These are phyloP conservation scores for Garra rufa DNA, from an alignment of 2,113 vertebrate species.

Conservation along the genomic window DNA sequence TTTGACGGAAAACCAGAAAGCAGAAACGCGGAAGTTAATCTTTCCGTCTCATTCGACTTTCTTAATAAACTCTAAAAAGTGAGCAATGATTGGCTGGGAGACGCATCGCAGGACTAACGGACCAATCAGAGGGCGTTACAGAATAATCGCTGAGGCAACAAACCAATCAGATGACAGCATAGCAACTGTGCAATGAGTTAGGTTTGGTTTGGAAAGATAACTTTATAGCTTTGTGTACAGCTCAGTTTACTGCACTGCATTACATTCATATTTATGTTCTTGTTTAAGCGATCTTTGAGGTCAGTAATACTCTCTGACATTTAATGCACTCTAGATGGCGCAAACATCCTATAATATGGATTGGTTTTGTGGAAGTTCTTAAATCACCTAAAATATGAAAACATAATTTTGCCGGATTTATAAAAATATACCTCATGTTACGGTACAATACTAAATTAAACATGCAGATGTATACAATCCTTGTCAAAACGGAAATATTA, in stretches of 20 bases:
- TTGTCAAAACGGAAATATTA: too few species aligned
- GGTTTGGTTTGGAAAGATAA: too few species aligned
- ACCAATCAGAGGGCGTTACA: not conserved
- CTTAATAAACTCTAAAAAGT: not conserved
- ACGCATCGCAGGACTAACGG: not conserved
- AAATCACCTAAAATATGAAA: not conserved
- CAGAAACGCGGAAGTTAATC: conserved; percentile 16
- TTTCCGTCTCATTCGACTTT: not conserved
- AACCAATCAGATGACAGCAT: not conserved
- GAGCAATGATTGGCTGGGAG: not conserved
- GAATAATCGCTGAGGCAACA: not conserved
- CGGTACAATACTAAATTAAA: not conserved
- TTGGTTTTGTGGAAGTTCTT: not conserved
- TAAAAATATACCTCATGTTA: not conserved
- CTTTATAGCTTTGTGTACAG: too few species aligned
- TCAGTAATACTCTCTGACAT: not conserved
- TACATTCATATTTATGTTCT: not conserved
- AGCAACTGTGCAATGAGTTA: too few species aligned
- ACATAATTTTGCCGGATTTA: not conserved
- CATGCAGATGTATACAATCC: not conserved
- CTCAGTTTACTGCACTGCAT: not conserved
- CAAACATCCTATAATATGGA: not conserved
- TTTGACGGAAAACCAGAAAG: not conserved
- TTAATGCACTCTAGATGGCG: not conserved
- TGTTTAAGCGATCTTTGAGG: not conserved